These are phyloP conservation scores for Solea solea DNA, from an alignment of 2,113 vertebrate genomes.

Conservation along the genomic window DNA sequence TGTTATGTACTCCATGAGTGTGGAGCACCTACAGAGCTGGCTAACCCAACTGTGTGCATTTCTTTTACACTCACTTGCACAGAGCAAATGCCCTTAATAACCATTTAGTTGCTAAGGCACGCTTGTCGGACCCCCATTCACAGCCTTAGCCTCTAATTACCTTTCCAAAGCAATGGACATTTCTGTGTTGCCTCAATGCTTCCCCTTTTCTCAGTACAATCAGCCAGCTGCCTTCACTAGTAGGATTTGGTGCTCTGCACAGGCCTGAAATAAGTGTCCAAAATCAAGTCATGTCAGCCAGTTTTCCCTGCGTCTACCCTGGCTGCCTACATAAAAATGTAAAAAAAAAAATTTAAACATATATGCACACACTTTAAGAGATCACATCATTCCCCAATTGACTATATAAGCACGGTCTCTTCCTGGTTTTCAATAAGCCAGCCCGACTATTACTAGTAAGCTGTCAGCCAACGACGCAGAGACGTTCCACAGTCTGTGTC, in stretches of 20 bases:
- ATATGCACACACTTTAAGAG: not conserved
- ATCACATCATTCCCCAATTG: conserved; percentile 15
- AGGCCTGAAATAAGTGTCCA: conserved; percentile 48
- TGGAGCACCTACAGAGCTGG: conserved; percentile 26
- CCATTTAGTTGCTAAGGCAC: conserved; percentile 81
- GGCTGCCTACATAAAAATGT: not conserved
- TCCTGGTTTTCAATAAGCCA: no score
- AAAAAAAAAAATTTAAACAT: not conserved
- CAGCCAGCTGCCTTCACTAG: conserved; percentile 64
- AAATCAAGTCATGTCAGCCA: conserved; percentile 19
- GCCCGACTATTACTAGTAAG: no score
- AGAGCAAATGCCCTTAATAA: conserved; percentile 78
- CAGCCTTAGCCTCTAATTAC: conserved; percentile 76
- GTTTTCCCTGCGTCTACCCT: not conserved
- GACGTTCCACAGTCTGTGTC: no score
- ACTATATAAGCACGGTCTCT: no score
- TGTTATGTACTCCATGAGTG: conserved; percentile 6
- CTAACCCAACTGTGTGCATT: conserved; percentile 55
- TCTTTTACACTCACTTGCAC: conserved; percentile 66
- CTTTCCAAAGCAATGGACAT: conserved; percentile 74
- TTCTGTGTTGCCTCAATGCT: conserved; percentile 72
- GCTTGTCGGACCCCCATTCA: conserved; percentile 73
- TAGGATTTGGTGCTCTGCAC: conserved; percentile 50
- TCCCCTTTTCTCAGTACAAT: conserved; percentile 64
- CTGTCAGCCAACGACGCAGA: no score